phyloP scores from a whole-genome alignment of 1,140 invertebrate species.

The Temnothorax longispinosus region DNA sequence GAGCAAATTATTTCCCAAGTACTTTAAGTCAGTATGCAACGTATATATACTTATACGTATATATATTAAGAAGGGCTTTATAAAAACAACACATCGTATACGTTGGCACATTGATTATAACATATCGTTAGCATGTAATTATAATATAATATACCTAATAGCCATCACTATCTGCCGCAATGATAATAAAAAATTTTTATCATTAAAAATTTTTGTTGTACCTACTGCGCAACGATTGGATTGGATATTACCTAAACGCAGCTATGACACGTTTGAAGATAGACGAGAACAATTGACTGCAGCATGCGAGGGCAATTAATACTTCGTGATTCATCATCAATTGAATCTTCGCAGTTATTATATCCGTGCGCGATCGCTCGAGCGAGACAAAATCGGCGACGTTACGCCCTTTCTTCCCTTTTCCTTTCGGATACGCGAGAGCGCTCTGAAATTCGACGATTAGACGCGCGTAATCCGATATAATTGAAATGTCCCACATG shows the following conservation, averaged over 20 bases:
- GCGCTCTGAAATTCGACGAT: background rate
- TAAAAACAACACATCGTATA: no score
- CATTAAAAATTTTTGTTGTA: background rate
- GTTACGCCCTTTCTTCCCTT: background rate
- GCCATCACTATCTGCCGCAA: background rate
- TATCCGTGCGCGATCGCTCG: background rate
- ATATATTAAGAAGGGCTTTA: background rate
- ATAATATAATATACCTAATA: no score
- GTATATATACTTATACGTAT: no score
- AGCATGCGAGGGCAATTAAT: background rate
- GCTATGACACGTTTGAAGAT: background rate
- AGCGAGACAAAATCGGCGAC: background rate
- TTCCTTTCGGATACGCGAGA: background rate
- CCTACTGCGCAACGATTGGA: background rate
- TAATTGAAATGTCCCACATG: background rate
- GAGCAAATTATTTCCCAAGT: no score
- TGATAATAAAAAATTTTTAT: background rate
- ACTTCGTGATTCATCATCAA: background rate
- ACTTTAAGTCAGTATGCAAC: no score
- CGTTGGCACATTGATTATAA: no score
- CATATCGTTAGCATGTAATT: no score
- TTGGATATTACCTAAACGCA: background rate
- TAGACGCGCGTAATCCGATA: background rate
- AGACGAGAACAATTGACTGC: background rate
- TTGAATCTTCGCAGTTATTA: background rate